Percentiles rank a stretch among this genome's conserved stretches.
Conservation (phyloP, 2,888 invertebrate species). For the Sinelater perroti region DNA sequence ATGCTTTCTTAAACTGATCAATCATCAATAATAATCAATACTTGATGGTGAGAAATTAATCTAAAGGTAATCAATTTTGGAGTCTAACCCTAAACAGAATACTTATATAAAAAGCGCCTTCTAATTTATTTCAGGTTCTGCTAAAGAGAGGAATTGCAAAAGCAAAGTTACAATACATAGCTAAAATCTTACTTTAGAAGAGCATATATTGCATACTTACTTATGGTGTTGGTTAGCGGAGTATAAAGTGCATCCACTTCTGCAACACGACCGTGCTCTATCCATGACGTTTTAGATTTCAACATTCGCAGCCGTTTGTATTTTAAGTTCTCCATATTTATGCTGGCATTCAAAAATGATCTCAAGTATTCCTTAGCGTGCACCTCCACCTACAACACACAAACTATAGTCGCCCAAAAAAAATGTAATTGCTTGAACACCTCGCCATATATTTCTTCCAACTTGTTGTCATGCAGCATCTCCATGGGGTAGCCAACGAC, state of each 20-base stretch:
- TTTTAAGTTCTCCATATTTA: conserved; percentile 62
- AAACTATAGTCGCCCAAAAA: background rate
- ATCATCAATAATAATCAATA: background rate
- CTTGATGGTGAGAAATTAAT: background rate
- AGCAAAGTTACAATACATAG: no score
- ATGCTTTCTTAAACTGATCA: no score
- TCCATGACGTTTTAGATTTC: conserved; percentile 65
- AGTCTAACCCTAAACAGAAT: background rate
- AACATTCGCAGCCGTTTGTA: conserved; percentile 62
- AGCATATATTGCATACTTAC: conserved; percentile 60
- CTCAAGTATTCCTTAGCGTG: conserved; percentile 59
- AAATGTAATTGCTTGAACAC: conserved; percentile 10
- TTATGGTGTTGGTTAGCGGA: conserved; percentile 64
- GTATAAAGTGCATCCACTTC: conserved; percentile 66
- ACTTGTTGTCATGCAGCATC: conserved; percentile 42
- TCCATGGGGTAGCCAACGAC: conserved; percentile 48
- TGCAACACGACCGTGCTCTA: conserved; percentile 62
- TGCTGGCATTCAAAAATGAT: conserved; percentile 62
- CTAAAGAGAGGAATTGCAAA: no score
- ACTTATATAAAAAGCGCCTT: no score
- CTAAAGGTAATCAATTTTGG: background rate
- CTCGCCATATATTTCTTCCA: conserved; percentile 58
- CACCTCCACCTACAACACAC: conserved; percentile 55
- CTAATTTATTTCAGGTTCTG: no score
- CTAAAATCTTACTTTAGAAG: no score